Conservation (phyloP, 2,113 vertebrate species). For the Anarhynchus alexandrinus region DNA sequence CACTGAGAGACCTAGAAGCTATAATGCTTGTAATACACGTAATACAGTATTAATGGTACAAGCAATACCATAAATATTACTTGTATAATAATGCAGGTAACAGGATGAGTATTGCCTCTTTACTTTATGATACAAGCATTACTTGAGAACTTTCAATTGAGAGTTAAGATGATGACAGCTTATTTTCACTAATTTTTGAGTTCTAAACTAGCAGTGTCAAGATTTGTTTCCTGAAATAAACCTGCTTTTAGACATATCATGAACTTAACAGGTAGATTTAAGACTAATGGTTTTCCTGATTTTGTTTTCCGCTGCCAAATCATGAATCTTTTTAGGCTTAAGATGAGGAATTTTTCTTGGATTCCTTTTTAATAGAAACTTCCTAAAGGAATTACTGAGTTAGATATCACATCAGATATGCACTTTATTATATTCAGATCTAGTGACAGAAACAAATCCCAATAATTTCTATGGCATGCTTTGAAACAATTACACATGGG, state of each 20-base stretch:
- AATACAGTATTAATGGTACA: not conserved
- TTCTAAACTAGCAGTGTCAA: not conserved
- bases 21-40: not conserved
- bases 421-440: not conserved
- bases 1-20: not conserved
- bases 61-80: not conserved
- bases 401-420: not conserved
- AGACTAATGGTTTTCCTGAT: not conserved
- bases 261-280: not conserved
- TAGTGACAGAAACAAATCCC: not conserved
- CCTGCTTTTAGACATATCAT: not conserved
- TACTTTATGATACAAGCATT: not conserved
- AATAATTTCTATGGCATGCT: not conserved
- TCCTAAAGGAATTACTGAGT: not conserved
- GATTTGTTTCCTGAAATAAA: not conserved
- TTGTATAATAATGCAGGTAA: not conserved
- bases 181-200: not conserved
- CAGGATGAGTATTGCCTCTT: not conserved
- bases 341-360: not conserved
- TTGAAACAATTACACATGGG: not conserved
- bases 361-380: not conserved
- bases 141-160: not conserved
- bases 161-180: not conserved
- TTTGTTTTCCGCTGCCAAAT: not conserved
- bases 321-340: not conserved